A percentile compares a stretch with the other conserved stretches of the same genome.
These are phyloP conservation scores for Mesoclemmys tuberculata DNA, from an alignment of 2,113 vertebrate genomes.

Conservation along the genomic window DNA sequence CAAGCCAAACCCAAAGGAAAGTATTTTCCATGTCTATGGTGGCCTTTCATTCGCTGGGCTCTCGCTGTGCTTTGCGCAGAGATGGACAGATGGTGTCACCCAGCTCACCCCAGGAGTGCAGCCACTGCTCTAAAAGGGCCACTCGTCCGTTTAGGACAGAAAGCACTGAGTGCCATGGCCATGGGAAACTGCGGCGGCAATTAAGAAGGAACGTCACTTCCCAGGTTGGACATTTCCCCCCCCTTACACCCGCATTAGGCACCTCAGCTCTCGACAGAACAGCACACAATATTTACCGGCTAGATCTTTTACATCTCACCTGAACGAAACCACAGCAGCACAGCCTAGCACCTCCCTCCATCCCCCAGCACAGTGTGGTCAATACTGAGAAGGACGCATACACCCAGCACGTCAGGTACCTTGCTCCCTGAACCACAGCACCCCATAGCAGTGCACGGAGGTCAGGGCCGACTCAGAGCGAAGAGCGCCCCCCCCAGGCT, in stretches of 20 bases:
- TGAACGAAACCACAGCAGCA: too few relatives aligned
- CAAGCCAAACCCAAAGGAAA: background rate
- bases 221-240: background rate
- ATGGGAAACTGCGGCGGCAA: background rate
- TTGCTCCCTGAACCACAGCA: too few relatives aligned
- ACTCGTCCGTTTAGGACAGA: background rate
- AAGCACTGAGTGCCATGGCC: background rate
- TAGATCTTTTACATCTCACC: too few relatives aligned
- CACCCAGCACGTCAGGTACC: too few relatives aligned
- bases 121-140: background rate
- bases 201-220: background rate
- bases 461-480: too few relatives aligned
- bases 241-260: too few relatives aligned
- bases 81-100: background rate
- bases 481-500: too few relatives aligned
- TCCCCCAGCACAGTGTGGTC: too few relatives aligned
- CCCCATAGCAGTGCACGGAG: too few relatives aligned
- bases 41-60: background rate
- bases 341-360: fast-evolving
- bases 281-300: too few relatives aligned
- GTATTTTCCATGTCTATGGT: background rate
- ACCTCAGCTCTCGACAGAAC: too few relatives aligned
- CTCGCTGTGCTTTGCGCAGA: background rate
- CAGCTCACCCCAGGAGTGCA: background rate
- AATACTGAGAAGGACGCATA: too few relatives aligned